Base-by-base conservation (phyloP, 2,888 invertebrate genomes). In the Eueremaeus valkanovi region DNA sequence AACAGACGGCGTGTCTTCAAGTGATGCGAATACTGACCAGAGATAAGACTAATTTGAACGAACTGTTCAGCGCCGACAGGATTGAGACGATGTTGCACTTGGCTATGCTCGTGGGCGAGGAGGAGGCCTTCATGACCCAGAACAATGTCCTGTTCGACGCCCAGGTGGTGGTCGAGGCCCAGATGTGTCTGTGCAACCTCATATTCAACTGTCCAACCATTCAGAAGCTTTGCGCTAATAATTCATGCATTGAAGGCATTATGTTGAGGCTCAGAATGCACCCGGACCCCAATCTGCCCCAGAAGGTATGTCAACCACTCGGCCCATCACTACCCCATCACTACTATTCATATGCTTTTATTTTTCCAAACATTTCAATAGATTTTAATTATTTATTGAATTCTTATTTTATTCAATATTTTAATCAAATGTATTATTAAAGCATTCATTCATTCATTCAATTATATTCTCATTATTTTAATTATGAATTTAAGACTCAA, bases 181-280 rank as follows among this genome's bases (percentile, higher is more conserved):
- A 92, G 74, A 96, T 95, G 85, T 90, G 93, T 82, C 85, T 96
- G 13, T 94, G 92, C 82, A 97, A 97, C 84, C 85, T 96, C 79
- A 87, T 93, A 74, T 95, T 88, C 82, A 92, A 95, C 82, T 89
- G 89, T 82, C 80, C 82, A 2, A 85, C 86, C 73, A 88, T 89
- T 13, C 89, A 89, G 79, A 84, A 85, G 61, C 84, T 87, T 76
- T 88, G 89, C 80, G 84, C 84, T 78, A 81, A 81, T 72, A 89
- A 86, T 86, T 89, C 86, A 81, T 88, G 87, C 83, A 86, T 91
- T 9, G 89, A 91, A 78, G 89, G 90, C 40, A 87, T 95, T 61
- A 88, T 89, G 79, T 82, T 83, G 75, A 87, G 92, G 73, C 85
- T 93, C 73, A 87, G 88, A 80, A 87, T 87, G 13, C 90, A 89